Conservation (phyloP, 92 coral and sea anemone genomes). For the Blastomussa wellsi region DNA sequence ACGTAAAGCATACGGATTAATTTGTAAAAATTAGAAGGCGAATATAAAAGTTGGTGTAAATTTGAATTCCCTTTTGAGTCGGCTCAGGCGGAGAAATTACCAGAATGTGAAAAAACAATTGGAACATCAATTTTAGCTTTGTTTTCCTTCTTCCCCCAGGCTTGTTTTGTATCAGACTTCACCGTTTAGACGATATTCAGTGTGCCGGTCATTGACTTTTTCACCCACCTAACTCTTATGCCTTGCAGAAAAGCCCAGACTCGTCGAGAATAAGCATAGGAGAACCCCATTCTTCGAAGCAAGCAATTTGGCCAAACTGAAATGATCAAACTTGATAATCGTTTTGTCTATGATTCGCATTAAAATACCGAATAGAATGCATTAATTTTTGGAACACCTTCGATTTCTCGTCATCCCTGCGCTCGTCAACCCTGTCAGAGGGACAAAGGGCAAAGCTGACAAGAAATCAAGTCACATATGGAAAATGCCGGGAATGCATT, state of each 20-base stretch:
- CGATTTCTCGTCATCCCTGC: too few relatives aligned
- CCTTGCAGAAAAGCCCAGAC: too few relatives aligned
- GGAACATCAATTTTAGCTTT: background rate
- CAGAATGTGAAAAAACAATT: background rate
- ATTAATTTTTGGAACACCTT: too few relatives aligned
- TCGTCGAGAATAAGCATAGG: too few relatives aligned
- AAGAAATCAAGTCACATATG: too few relatives aligned
- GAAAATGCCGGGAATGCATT: too few relatives aligned
- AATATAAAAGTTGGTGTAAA: background rate
- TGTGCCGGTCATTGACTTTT: too few relatives aligned
- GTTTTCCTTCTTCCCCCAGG: background rate
- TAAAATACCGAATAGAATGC: background rate
- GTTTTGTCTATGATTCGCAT: background rate
- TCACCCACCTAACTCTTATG: too few relatives aligned
- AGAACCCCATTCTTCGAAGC: too few relatives aligned
- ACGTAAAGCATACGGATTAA: too few relatives aligned
- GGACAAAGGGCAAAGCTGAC: too few relatives aligned
- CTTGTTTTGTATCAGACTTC: background rate
- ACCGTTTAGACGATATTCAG: background rate
- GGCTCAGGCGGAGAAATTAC: background rate
- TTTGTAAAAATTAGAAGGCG: background rate
- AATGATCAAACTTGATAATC: background rate
- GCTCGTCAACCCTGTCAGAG: too few relatives aligned
- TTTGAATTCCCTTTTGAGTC: background rate
- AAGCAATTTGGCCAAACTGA: background rate